phyloP scores from a whole-genome alignment of 2,888 invertebrate genomes.

The Pseudococcus jackbeardsleyi region DNA sequence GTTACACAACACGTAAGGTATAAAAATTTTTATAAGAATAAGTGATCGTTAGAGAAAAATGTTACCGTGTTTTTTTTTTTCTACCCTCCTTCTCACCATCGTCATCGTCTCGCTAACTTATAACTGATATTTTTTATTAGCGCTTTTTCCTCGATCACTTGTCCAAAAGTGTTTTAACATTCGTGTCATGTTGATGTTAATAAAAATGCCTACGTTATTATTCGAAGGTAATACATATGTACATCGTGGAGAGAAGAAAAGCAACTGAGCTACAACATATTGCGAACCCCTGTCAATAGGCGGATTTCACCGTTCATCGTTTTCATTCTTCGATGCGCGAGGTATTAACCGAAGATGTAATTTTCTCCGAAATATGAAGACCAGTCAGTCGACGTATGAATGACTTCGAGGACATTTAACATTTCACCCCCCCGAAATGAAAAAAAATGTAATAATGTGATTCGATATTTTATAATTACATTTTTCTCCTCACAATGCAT shows the following conservation, averaged over 20 bases:
- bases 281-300: conserved; percentile 2
- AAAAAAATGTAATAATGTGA: conserved; percentile 50
- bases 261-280: no score
- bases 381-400: background rate
- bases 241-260: background rate
- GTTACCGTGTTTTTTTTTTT: background rate
- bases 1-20: background rate
- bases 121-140: conserved; percentile 47
- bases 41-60: conserved; percentile 38
- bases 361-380: background rate
- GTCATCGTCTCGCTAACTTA: conserved; percentile 1
- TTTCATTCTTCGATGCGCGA: background rate
- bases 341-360: conserved; percentile 19
- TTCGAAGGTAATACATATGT: background rate
- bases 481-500: conserved; percentile 42
- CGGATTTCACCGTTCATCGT: background rate
- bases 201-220: conserved; percentile 33
- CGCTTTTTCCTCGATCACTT: background rate
- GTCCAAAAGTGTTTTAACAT: conserved; percentile 10
- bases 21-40: conserved; percentile 40
- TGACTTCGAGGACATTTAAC: conserved; percentile 39
- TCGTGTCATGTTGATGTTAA: conserved; percentile 35
- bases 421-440: background rate
- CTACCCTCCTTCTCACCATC: background rate
- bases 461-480: conserved; percentile 53